Conservation (phyloP, 2,888 invertebrate species). For the Psylliodes chrysocephalus region DNA sequence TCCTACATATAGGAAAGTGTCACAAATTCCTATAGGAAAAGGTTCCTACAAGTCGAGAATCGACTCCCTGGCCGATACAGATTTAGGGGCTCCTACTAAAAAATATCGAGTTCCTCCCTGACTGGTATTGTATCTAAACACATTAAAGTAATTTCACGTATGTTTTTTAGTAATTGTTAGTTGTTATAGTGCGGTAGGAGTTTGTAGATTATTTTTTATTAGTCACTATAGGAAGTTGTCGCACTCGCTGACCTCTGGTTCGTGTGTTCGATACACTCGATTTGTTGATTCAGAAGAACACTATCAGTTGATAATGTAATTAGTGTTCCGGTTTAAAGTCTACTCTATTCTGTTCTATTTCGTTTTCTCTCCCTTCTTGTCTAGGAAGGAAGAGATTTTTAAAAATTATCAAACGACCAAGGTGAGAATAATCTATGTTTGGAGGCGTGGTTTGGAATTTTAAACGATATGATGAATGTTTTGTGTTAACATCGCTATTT, state of each 20-base stretch:
- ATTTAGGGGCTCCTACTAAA: too few species aligned
- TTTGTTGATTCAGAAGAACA: not conserved
- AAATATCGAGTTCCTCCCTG: not conserved
- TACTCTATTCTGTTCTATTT: too few species aligned
- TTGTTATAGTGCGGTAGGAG: slow-evolving; percentile 5
- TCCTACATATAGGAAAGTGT: too few species aligned
- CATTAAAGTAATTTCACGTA: slow-evolving; percentile 8
- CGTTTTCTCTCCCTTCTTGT: slow-evolving; percentile 4
- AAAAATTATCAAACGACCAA: not conserved
- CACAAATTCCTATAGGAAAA: too few species aligned
- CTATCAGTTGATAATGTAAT: not conserved
- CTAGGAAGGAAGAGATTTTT: slow-evolving; percentile 5
- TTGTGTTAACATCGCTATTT: too few species aligned
- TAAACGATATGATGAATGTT: too few species aligned
- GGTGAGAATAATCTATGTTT: not conserved
- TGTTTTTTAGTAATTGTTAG: slow-evolving; percentile 10
- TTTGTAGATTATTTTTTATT: slow-evolving; percentile 20
- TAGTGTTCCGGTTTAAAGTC: slow-evolving; percentile 9
- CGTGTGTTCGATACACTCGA: not conserved
- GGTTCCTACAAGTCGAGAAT: too few species aligned
- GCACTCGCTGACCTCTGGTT: slow-evolving; percentile 9
- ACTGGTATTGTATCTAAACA: not conserved
- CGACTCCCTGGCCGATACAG: too few species aligned
- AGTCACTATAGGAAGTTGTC: slow-evolving; percentile 13
- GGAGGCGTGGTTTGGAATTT: too few species aligned